Conservation (phyloP, 2,888 invertebrate species). For the Megaustenia siamemsis region DNA sequence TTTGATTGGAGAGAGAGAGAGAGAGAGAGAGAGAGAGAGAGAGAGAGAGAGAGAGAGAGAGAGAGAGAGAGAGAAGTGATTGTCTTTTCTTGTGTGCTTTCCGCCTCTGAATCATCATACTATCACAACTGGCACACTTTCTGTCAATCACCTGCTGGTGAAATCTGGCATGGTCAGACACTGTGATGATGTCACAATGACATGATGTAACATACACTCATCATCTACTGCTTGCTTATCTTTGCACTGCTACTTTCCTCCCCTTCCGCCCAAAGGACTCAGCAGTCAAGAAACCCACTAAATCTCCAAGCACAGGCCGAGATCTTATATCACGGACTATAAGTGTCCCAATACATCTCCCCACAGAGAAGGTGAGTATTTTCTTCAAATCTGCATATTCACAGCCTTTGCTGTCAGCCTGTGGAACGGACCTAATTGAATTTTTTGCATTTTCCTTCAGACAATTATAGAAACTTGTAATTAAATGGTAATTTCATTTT, state of each 20-base stretch:
- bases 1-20: no score
- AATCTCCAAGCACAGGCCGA: slow-evolving; percentile 51
- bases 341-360: slow-evolving; percentile 59
- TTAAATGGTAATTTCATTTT: no score
- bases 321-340: slow-evolving; percentile 60
- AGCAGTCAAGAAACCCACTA: slow-evolving; percentile 4
- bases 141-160: not conserved
- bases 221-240: slow-evolving; percentile 17
- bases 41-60: no score
- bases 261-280: slow-evolving; percentile 36
- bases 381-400: not conserved
- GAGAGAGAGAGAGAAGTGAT: no score
- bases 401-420: not conserved
- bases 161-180: not conserved
- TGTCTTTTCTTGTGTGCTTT: no score
- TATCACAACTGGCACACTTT: no score
- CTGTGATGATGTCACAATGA: not conserved
- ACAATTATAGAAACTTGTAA: not conserved
- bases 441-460: not conserved
- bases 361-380: slow-evolving; percentile 58
- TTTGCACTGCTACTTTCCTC: not conserved
- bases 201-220: not conserved
- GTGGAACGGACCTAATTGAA: not conserved
- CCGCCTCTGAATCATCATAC: no score
- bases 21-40: no score